A percentile compares a stretch with the other conserved stretches of the same genome.
Conservation (phyloP, 2,888 invertebrate genomes). For the Zygaena filipendulae region DNA sequence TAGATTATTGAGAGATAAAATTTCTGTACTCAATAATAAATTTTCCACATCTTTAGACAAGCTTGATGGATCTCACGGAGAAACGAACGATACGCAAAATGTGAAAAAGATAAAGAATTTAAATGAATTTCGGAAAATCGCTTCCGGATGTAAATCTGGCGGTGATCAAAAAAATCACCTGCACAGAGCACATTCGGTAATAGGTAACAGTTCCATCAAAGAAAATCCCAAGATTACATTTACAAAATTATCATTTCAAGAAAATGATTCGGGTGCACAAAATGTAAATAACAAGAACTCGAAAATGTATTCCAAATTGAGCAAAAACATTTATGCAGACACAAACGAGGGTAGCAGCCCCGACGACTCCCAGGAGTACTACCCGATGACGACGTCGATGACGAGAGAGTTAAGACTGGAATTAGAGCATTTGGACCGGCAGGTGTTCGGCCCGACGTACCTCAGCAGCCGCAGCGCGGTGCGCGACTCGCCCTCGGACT, state of each 20-base stretch:
- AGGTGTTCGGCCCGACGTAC: constrained; percentile 76
- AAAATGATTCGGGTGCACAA: constrained; percentile 28
- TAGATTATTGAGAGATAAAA: constrained; percentile 45
- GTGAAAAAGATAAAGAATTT: constrained; percentile 78
- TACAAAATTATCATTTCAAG: constrained; percentile 43
- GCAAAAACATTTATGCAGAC: constrained; percentile 35
- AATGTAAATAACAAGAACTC: constrained; percentile 31
- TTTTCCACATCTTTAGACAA: constrained; percentile 71
- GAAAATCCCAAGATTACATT: constrained; percentile 45
- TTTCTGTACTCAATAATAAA: constrained; percentile 55
- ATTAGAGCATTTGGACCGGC: constrained; percentile 84
- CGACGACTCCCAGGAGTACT: constrained; percentile 85
- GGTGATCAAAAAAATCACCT: constrained; percentile 33
- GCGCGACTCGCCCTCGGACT: constrained; percentile 54
- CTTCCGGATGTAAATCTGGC: constrained; percentile 69
- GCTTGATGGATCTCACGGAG: constrained; percentile 50
- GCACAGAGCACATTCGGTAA: constrained; percentile 41
- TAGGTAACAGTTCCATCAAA: constrained; percentile 34
- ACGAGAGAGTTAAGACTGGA: constrained; percentile 85
- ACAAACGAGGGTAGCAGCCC: constrained; percentile 74
- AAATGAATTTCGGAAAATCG: constrained; percentile 85
- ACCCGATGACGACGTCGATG: constrained; percentile 89
- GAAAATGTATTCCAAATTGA: constrained; percentile 27
- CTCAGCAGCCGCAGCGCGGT: constrained; percentile 43
- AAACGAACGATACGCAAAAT: constrained; percentile 39